Evolutionary conservation across 2,797 vertebrate genomes (phyloP).

Genomic region (Catharus ustulatus): DNA sequence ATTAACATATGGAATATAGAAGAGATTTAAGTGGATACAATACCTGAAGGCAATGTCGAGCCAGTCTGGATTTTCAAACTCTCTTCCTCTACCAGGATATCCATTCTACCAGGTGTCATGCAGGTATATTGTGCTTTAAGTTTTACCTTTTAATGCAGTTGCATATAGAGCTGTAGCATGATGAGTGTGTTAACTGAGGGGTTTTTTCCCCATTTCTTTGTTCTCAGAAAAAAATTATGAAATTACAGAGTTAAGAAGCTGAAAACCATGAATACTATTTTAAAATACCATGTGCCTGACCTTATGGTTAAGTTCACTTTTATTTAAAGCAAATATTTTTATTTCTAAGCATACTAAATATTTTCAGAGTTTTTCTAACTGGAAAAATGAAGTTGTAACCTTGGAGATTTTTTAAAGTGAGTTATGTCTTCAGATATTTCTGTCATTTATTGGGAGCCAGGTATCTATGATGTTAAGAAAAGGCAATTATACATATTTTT

Average conservation of each 20-base stretch:
- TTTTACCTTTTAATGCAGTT: conserved; percentile 13
- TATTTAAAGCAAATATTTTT: not conserved
- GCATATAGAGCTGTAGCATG: not conserved
- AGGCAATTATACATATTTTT: not conserved
- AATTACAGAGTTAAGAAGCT: not conserved
- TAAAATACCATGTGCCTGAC: not conserved
- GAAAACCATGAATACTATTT: not conserved
- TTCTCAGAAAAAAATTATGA: not conserved
- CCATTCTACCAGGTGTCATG: conserved; percentile 71
- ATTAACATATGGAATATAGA: conserved; percentile 56
- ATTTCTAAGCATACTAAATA: not conserved
- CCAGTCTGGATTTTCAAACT: conserved; percentile 79
- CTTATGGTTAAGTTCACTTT: not conserved
- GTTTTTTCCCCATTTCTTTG: conserved; percentile 1
- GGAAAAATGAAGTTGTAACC: conserved; percentile 20
- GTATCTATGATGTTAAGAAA: not conserved
- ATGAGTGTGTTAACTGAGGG: not conserved
- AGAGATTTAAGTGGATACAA: conserved; percentile 33
- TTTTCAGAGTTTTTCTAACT: conserved; percentile 9
- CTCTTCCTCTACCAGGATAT: conserved; percentile 59
- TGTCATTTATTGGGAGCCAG: not conserved
- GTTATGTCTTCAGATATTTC: not conserved
- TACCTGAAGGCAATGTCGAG: conserved; percentile 80
- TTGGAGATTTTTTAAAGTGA: not conserved
- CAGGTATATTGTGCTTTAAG: conserved; percentile 74